Evolutionary conservation across 2,797 vertebrate genomes (phyloP), one percentile per base, ranked within the genome.

Genomic region (Pseudotriccus pelzelni): DNA sequence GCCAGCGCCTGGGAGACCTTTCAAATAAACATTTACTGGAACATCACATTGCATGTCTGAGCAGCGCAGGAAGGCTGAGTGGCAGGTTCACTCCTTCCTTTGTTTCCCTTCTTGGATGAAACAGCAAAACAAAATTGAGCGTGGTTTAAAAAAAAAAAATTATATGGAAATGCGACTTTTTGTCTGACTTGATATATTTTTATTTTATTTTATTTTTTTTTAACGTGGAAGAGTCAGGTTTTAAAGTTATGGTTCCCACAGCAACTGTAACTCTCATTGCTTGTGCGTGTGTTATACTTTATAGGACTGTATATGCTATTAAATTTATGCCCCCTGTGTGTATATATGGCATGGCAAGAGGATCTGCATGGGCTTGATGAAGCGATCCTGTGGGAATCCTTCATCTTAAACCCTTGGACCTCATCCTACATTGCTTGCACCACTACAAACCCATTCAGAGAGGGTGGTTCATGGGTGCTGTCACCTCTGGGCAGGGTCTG

Each of bases 181-280:
- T 59, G 13, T 46, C 82, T 84, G 67, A 84, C 66, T 89, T 5
- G 7, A 52, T 52, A 52, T 52, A 30, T 52, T 52, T 56, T 79
- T 75, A 27, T 62, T 41, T 47, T n/a, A 30, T 19, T 21, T 62
- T 10, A 41, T 41, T 64, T 77, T 92, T 89, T 37, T 37, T 82
- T 47, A 68, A 72, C 1, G 1, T 1, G 7, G 52, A 78, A 79
- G 68, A 94, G 84, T 85, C 91, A 23, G 90, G 87, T 91, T 91
- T 94, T 94, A 92, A 96, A 96, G 96, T 96, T 95, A 90, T 41
- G 64, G 95, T 94, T 97, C 96, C 97, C 96, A 87, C 90, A 94
- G 95, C 92, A 95, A 92, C 93, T 87, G 77, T 96, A 96, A 93
- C 72, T 94, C 94, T 92, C 77, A 25, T 43, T 52, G 69, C 46